Percentiles rank a stretch among this genome's conserved stretches.
Conservation (phyloP, 2,113 vertebrate species). For the Labrus mixtus region DNA sequence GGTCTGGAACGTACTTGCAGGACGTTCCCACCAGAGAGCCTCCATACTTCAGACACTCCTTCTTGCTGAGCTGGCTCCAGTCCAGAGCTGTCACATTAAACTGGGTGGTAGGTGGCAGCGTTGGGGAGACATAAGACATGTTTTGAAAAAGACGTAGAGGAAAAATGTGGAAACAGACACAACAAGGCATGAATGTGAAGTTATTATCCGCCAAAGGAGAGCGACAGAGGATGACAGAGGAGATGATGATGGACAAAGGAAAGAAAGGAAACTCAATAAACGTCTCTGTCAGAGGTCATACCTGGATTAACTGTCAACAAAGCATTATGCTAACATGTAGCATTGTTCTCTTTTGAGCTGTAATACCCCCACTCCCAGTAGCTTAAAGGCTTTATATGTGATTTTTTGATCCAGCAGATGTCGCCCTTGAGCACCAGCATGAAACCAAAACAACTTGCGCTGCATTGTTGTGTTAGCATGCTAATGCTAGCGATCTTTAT, state of each 20-base stretch:
- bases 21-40: conserved; percentile 92
- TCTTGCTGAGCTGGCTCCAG: conserved; percentile 97
- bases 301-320: too few species aligned
- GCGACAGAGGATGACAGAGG: not conserved
- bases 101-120: conserved; percentile 66
- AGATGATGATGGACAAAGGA: conserved; percentile 27
- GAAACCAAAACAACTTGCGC: too few species aligned
- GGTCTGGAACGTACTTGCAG: conserved; percentile 92
- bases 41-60: conserved; percentile 94
- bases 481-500: too few species aligned
- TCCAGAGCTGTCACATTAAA: conserved; percentile 96
- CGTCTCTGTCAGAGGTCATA: not conserved
- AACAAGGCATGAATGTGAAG: not conserved
- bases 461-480: too few species aligned
- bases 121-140: conserved; percentile 39
- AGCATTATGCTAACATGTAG: not conserved
- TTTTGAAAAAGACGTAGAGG: conserved; percentile 24
- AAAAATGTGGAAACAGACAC: conserved; percentile 16
- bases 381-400: too few species aligned
- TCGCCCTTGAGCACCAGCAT: too few species aligned
- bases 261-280: not conserved
- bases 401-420: too few species aligned
- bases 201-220: conserved; percentile 24
- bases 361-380: not conserved
- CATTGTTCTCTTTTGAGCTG: not conserved